Evolutionary conservation across 2,888 invertebrate species (phyloP).

Genomic region (Acronicta psi): DNA sequence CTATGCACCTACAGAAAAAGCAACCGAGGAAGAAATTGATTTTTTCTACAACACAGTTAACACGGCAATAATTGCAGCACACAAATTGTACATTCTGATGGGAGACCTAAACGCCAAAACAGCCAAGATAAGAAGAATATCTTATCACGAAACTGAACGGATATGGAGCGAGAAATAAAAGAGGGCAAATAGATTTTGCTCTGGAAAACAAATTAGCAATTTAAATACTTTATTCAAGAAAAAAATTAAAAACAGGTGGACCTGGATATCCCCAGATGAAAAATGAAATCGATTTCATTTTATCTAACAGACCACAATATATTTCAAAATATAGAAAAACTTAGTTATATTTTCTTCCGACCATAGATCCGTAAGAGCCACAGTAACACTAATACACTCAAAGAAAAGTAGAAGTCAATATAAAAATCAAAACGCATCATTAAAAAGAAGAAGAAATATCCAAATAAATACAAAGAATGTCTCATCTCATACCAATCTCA

Average conservation of each 20-base stretch:
- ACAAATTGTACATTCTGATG: slow-evolving; percentile 35
- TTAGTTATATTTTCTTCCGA: too few relatives aligned
- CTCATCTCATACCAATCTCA: too few relatives aligned
- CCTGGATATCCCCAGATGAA: background rate
- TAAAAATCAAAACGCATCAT: too few relatives aligned
- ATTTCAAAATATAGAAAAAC: too few relatives aligned
- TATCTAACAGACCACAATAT: too few relatives aligned
- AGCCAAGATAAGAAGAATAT: slow-evolving; percentile 20
- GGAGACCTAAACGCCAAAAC: slow-evolving; percentile 9
- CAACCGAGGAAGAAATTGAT: slow-evolving; percentile 36
- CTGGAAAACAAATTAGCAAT: background rate
- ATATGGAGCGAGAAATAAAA: background rate
- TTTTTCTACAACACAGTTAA: slow-evolving; percentile 36
- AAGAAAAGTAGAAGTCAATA: too few relatives aligned
- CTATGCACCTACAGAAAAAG: slow-evolving; percentile 43
- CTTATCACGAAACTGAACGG: background rate
- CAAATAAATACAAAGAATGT: too few relatives aligned
- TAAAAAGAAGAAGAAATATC: too few relatives aligned
- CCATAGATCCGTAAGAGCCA: too few relatives aligned
- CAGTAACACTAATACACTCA: too few relatives aligned
- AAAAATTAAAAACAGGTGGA: slow-evolving; percentile 4
- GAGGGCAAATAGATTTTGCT: slow-evolving; percentile 3
- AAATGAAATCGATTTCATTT: too few relatives aligned
- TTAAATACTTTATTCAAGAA: slow-evolving; percentile 6
- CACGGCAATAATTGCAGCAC: slow-evolving; percentile 27